Conservation (phyloP, 2,797 vertebrate genomes). For the Pipistrellus kuhlii region DNA sequence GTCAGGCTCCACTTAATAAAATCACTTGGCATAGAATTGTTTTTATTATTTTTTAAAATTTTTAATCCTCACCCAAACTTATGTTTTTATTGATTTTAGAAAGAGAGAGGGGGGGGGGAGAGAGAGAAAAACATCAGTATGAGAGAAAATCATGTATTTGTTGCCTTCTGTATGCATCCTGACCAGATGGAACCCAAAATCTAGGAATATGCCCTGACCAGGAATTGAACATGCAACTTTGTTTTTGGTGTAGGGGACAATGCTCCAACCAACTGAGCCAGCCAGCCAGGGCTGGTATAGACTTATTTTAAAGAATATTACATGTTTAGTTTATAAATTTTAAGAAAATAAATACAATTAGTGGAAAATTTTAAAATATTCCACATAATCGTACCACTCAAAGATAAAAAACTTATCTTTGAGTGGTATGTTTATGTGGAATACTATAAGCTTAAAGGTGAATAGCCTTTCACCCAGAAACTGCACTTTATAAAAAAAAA, state of each 20-base stretch:
- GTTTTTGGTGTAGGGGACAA: background rate
- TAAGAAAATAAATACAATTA: slow-evolving; percentile 20
- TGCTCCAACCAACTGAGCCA: background rate
- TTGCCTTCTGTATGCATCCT: background rate
- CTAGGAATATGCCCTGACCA: background rate
- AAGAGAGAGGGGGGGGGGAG: background rate
- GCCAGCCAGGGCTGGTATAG: background rate
- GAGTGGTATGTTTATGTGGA: too few relatives aligned
- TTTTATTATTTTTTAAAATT: background rate
- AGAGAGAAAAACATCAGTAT: background rate
- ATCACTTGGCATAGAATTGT: background rate
- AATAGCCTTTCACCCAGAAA: too few relatives aligned
- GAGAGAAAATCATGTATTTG: background rate
- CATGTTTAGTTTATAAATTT: background rate
- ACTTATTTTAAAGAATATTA: background rate
- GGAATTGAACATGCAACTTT: background rate
- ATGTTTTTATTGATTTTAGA: background rate
- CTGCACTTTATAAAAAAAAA: too few relatives aligned
- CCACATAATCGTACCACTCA: background rate
- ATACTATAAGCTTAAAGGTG: too few relatives aligned
- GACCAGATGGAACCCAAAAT: background rate
- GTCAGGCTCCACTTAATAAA: background rate
- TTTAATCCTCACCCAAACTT: background rate
- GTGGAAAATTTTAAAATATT: background rate
- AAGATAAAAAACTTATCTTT: background rate